Base-by-base conservation (phyloP, 23 tunicate species). In the Corella eumyota region DNA sequence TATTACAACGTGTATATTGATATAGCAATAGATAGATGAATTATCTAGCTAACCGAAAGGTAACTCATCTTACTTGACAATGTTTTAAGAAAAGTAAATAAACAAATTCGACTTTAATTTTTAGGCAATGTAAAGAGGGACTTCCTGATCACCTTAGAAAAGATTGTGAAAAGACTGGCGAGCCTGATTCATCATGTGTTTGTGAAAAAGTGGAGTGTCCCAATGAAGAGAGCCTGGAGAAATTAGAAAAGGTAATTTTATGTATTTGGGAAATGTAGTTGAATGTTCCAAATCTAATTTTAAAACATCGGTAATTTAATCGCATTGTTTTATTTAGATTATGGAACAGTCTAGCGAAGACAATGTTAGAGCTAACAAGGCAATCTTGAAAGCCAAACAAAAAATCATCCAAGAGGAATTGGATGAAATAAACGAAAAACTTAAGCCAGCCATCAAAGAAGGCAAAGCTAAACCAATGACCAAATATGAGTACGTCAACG, bases 201-300 rank as follows among this genome's bases (percentile, higher is more conserved):
- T 72, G 78, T 35, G 30, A 61, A 61, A 61, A 61, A 17, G 61
- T 68, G 5, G 35, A 19, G 1, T 72, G 78, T 48, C 78, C 78
- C 1, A 60, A 68, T 1, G 21, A 34, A 30, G 68, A 72, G 15
- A 48, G 61, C 28, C 31, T 72, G 34, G 50, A 31, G 2, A 37
- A 2, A 36, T 61, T 72, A 32, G 4, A 31, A 21, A 30, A 61
- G 32, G 78, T 72, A 6, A 58, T n/a, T n/a, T n/a, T n/a, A n/a
- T n/a, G n/a, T n/a, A n/a, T n/a, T n/a, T n/a, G n/a, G 11, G 48
- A 44, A 15, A 11, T 44, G 15, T 15, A 44, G 11, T 44, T 44
- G 48, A n/a, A n/a, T n/a, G n/a, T n/a, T n/a, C n/a, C n/a, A n/a
- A n/a, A n/a, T n/a, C n/a, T n/a, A n/a, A n/a, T n/a, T n/a, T n/a